Conservation (phyloP, 2,797 vertebrate species). For the Aphelocoma californica region DNA sequence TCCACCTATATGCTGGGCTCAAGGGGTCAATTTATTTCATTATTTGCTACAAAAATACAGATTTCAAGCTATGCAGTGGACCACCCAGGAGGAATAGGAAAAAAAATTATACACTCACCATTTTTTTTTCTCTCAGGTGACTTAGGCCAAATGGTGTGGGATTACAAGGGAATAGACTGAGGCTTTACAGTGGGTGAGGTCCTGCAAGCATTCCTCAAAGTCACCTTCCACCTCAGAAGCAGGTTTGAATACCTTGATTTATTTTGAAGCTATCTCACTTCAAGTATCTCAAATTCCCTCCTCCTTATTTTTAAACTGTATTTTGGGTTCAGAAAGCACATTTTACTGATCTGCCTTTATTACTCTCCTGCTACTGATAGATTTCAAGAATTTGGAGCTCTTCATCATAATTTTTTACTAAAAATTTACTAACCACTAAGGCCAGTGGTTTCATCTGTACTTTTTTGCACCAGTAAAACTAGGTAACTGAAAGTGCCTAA, state of each 20-base stretch:
- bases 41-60: not conserved
- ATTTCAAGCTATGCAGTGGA: not conserved
- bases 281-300: not conserved
- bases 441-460: not conserved
- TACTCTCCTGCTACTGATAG: not conserved
- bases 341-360: not conserved
- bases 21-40: not conserved
- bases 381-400: not conserved
- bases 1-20: not conserved
- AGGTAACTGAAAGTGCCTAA: not conserved
- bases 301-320: not conserved
- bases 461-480: not conserved
- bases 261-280: not conserved
- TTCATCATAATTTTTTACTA: not conserved
- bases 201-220: not conserved
- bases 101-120: not conserved
- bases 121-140: not conserved
- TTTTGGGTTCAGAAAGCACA: not conserved
- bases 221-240: not conserved
- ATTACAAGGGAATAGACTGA: not conserved
- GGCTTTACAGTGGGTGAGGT: not conserved
- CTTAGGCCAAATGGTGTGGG: not conserved
- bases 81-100: not conserved
- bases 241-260: not conserved
- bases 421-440: not conserved